A percentile compares a stretch with the other conserved stretches of the same genome.
phyloP scores from a whole-genome alignment of 2,888 invertebrate species.

The Erebia palarica region DNA sequence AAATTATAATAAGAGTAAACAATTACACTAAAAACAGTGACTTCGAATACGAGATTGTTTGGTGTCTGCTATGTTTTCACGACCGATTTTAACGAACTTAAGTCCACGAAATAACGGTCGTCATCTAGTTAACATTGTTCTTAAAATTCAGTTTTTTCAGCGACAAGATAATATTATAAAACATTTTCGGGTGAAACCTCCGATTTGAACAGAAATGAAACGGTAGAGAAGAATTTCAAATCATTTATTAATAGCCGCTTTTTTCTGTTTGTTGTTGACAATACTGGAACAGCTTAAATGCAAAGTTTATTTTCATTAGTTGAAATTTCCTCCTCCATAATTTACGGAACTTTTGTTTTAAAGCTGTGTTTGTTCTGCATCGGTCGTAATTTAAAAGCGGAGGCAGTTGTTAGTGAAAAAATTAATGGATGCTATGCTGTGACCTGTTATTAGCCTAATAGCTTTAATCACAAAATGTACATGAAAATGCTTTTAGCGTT shows the following conservation, averaged over 20 bases:
- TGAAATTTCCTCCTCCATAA: constrained; percentile 22
- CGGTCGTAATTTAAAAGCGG: constrained; percentile 29
- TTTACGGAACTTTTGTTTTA: constrained; percentile 28
- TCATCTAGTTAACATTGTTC: too few species aligned
- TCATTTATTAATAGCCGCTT: neutral
- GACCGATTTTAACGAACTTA: too few species aligned
- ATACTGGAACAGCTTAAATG: constrained; percentile 23
- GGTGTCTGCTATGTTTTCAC: too few species aligned
- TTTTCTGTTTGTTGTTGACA: constrained; percentile 16
- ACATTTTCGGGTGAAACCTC: too few species aligned
- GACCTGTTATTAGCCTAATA: constrained; percentile 40
- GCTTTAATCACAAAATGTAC: constrained; percentile 43
- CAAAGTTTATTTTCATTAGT: constrained; percentile 27
- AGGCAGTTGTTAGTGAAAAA: constrained; percentile 28
- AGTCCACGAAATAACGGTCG: too few species aligned
- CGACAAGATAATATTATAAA: too few species aligned
- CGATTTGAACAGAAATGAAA: too few species aligned
- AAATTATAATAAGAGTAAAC: too few species aligned
- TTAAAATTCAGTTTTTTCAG: too few species aligned
- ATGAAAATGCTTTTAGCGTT: constrained; percentile 48
- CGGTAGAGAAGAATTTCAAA: neutral
- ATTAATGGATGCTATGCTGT: constrained; percentile 34
- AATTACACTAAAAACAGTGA: too few species aligned
- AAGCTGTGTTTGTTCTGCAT: constrained; percentile 24
- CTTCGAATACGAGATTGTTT: too few species aligned